A percentile compares a stretch with the other conserved stretches of the same genome.
Conservation (phyloP, 2,113 vertebrate genomes). For the Orycteropus afer region DNA sequence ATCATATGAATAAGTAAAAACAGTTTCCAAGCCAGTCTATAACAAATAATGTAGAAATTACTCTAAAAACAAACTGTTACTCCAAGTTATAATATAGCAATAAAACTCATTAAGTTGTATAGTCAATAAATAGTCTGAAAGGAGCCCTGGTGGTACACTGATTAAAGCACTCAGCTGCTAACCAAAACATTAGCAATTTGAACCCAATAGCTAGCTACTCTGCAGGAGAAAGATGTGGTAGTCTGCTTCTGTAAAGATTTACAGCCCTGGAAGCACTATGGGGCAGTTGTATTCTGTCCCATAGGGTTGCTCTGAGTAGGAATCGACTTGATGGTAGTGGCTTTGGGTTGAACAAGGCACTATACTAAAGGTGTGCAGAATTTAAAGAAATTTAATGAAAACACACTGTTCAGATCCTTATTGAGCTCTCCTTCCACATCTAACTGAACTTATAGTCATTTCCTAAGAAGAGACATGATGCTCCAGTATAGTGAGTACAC, state of each 20-base stretch:
- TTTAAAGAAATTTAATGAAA: neutral
- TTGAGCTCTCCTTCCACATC: neutral
- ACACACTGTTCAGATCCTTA: neutral
- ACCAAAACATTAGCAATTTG: neutral
- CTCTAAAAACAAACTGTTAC: neutral
- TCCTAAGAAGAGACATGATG: slow-evolving; percentile 4
- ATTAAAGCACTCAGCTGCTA: neutral
- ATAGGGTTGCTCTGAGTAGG: too few species aligned
- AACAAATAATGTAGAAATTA: neutral
- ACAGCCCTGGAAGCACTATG: too few species aligned
- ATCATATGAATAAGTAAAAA: neutral
- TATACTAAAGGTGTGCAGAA: neutral
- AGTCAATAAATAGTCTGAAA: neutral
- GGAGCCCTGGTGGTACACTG: neutral
- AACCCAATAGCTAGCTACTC: too few species aligned
- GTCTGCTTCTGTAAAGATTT: neutral
- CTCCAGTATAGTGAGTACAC: neutral
- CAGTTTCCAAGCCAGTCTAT: neutral
- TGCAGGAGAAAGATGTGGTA: too few species aligned
- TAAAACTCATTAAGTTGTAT: neutral
- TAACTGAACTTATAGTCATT: neutral
- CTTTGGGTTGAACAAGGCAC: neutral
- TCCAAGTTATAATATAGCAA: neutral
- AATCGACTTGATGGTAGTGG: too few species aligned
- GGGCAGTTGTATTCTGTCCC: too few species aligned